Evolutionary conservation across 2,797 vertebrate species (phyloP).

Genomic region (Xiphophorus birchmanni): DNA sequence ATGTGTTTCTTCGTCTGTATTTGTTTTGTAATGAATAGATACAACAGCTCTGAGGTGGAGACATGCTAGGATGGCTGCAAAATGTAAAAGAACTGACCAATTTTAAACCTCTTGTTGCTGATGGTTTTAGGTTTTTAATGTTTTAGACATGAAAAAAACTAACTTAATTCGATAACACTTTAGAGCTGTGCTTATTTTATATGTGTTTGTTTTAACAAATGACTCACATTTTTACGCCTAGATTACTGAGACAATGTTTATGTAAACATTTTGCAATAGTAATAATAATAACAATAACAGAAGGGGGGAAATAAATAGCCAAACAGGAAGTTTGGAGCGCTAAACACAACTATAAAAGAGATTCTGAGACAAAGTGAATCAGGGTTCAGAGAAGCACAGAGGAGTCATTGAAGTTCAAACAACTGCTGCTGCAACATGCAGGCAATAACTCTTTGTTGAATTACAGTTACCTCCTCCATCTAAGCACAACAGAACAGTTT

Average conservation of each 20-base stretch:
- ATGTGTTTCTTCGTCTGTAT: neutral
- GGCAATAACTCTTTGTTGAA: slow-evolving; percentile 54
- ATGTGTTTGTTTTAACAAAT: neutral
- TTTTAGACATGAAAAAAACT: neutral
- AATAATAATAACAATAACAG: neutral
- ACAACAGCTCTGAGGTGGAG: neutral
- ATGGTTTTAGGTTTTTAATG: neutral
- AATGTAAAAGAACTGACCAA: neutral
- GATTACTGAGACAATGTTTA: neutral
- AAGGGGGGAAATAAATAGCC: neutral
- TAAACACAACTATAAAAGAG: slow-evolving; percentile 39
- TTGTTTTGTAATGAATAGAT: neutral
- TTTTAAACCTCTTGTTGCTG: neutral
- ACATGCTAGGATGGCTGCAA: neutral
- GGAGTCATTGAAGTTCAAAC: slow-evolving; percentile 66
- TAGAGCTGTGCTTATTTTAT: neutral
- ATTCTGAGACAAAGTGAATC: slow-evolving; percentile 44
- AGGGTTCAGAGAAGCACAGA: slow-evolving; percentile 63
- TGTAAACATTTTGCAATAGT: neutral
- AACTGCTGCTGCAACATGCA: slow-evolving; percentile 72
- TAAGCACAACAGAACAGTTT: slow-evolving; percentile 24
- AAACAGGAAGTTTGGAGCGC: neutral
- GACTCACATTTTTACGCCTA: neutral
- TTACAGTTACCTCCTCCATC: slow-evolving; percentile 14
- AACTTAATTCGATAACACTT: too few relatives aligned